These are phyloP conservation scores for Diadumene lineata DNA, from an alignment of 92 coral and sea anemone species.

Conservation along the genomic window DNA sequence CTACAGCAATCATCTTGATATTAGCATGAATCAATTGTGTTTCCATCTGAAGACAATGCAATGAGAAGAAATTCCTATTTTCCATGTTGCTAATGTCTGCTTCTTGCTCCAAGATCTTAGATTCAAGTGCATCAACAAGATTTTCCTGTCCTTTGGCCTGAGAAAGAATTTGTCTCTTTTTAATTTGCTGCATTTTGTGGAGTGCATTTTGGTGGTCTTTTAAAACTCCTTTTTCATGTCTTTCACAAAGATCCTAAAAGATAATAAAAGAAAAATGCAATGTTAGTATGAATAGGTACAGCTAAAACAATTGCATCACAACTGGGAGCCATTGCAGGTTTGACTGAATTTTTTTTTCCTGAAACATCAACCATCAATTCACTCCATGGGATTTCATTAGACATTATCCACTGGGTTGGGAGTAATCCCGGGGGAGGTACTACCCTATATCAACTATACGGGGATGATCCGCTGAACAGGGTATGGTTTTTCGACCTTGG, in stretches of 20 bases:
- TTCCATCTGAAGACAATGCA: slow-evolving; percentile 94
- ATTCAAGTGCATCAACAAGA: slow-evolving; percentile 85
- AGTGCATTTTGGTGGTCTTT: slow-evolving; percentile 97
- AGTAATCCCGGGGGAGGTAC: no score
- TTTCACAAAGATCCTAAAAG: slow-evolving; percentile 84
- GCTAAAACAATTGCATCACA: no score
- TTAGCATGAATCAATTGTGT: slow-evolving; percentile 95
- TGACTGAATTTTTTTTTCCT: no score
- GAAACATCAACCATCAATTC: no score
- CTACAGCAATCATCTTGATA: slow-evolving; percentile 79
- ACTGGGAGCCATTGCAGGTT: no score
- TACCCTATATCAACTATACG: no score
- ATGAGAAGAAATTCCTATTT: slow-evolving; percentile 91
- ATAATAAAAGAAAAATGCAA: background rate
- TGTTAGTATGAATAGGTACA: no score
- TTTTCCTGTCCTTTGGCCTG: slow-evolving; percentile 98
- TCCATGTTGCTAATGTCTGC: slow-evolving; percentile 98
- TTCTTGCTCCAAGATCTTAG: slow-evolving; percentile 94
- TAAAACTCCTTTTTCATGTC: slow-evolving; percentile 96
- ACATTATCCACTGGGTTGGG: no score
- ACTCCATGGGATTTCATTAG: no score
- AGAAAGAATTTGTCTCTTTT: slow-evolving; percentile 93
- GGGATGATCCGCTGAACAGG: no score
- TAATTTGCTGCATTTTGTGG: slow-evolving; percentile 97
- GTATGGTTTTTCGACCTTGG: no score